Evolutionary conservation across 2,888 invertebrate genomes (phyloP), one percentile per base, ranked within the genome.

Genomic region (Pseudolycoriella hygida): DNA sequence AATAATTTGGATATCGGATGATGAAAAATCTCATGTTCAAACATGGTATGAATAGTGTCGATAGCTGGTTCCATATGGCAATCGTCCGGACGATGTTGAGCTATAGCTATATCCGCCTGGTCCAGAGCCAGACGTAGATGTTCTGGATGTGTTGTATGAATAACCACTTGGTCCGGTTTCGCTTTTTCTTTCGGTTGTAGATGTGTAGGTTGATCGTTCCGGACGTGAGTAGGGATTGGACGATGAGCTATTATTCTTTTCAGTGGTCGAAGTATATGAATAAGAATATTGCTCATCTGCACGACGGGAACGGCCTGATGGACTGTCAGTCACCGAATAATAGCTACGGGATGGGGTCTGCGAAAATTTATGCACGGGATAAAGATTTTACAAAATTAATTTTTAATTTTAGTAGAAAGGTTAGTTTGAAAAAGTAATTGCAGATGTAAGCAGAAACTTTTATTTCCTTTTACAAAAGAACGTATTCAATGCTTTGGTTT

Each of bases 21-120:
- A 18, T 34, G 18, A 43, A 10, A 3, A 32, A 39, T 17, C n/a
- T 5, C 65, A 65, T 52, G 50, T 60, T 74, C 81, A 88, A 62
- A 87, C 84, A 67, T 84, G 80, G 71, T 87, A 86, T 57, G 85
- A 84, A 71, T 76, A 87, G 67, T 86, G 84, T 59, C 87, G 82
- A 68, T 86, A 87, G 58, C 67, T 69, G 60, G 80, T 83, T 64
- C 87, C 86, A 59, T 80, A 77, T 53, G 87, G 88, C 62, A 87
- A 73, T 62, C 80, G 77, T 62, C 87, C 87, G 64, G 80, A 77
- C 54, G 77, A 66, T 56, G 77, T 74, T 51, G 84, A 80, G 55
- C 81, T 80, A 71, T 86, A 87, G 60, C 83, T 82, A 69, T 87
- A 87, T 57, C 85, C 80, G 56, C 86, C 78, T 53, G 87, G 87